phyloP scores from a whole-genome alignment of 2,888 invertebrate genomes.

The Boloria selene region DNA sequence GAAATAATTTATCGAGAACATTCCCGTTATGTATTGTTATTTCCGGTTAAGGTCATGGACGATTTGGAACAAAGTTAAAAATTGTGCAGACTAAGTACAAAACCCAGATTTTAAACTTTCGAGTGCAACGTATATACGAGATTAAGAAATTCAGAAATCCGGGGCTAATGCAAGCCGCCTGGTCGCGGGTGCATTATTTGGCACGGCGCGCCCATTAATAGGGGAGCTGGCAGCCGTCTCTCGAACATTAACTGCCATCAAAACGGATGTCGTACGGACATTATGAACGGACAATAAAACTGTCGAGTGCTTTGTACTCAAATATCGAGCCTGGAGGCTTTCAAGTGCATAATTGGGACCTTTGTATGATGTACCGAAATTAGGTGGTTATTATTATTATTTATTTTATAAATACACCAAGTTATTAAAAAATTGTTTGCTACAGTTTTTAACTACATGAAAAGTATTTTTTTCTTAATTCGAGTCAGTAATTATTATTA shows the following conservation, averaged over 20 bases:
- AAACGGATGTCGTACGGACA: constrained; percentile 75
- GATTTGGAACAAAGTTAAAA: not conserved
- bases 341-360: constrained; percentile 32
- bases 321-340: constrained; percentile 41
- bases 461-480: no score
- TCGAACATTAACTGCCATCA: constrained; percentile 73
- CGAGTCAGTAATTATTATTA: no score
- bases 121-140: constrained; percentile 27
- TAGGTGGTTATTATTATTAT: not conserved
- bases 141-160: constrained; percentile 45
- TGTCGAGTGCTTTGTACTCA: constrained; percentile 53
- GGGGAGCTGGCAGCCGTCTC: constrained; percentile 67
- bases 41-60: not conserved
- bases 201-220: constrained; percentile 70
- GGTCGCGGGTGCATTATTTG: constrained; percentile 64
- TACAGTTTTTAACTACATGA: no score
- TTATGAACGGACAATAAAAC: constrained; percentile 77
- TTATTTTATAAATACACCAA: not conserved
- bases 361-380: constrained; percentile 20
- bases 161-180: constrained; percentile 58
- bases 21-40: constrained; percentile 8
- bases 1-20: constrained; percentile 7
- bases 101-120: constrained; percentile 8
- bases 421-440: not conserved
- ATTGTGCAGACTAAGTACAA: not conserved